Evolutionary conservation across 2,797 vertebrate species (phyloP).

Genomic region (Pterois miles): DNA sequence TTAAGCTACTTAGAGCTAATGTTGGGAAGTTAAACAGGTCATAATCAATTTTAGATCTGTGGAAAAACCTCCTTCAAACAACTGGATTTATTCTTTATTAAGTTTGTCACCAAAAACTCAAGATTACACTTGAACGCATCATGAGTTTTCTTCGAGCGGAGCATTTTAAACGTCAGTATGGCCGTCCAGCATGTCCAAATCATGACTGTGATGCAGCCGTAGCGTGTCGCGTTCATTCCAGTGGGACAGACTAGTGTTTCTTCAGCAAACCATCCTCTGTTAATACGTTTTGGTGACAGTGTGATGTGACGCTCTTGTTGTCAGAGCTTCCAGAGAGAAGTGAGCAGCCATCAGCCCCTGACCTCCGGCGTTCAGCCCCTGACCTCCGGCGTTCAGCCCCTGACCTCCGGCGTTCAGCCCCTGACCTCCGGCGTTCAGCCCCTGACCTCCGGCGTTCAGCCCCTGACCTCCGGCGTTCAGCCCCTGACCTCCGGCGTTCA

Average conservation of each 20-base stretch:
- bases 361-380: slow-evolving; percentile 85
- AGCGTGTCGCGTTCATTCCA: not conserved
- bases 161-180: too few species aligned
- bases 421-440: slow-evolving; percentile 84
- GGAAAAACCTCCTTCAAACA: too few species aligned
- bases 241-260: not conserved
- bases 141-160: too few species aligned
- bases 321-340: slow-evolving; percentile 90
- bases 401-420: slow-evolving; percentile 84
- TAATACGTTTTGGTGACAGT: not conserved
- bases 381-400: slow-evolving; percentile 82
- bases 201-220: too few species aligned
- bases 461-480: slow-evolving; percentile 84
- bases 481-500: slow-evolving; percentile 85
- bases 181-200: too few species aligned
- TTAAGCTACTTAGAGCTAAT: too few species aligned
- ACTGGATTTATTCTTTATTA: too few species aligned
- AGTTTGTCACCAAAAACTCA: too few species aligned
- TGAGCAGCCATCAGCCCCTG: slow-evolving; percentile 85
- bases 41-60: too few species aligned
- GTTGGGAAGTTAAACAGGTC: too few species aligned
- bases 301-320: not conserved
- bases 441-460: slow-evolving; percentile 84
- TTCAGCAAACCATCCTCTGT: not conserved
- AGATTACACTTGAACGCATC: too few species aligned